Evolutionary conservation across 2,888 invertebrate genomes (phyloP), one percentile per base, ranked within the genome.

Genomic region (Cantharis nigra): DNA sequence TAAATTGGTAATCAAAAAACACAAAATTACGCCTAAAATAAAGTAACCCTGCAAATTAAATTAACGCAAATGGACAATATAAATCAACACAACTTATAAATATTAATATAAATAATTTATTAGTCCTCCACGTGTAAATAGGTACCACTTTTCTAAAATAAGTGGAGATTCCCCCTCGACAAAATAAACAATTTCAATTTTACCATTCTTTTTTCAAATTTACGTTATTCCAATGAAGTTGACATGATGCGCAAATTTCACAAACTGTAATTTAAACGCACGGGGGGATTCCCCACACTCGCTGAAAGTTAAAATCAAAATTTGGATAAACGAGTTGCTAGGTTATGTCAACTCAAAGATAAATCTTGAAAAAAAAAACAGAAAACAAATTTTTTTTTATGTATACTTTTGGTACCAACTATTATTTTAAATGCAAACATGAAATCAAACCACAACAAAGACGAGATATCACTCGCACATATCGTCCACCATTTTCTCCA

Each of bases 401-500:
- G 72, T 75, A 26, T 63, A 70, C 63, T 49, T 67, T 72, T 69
- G 49, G 62, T 72, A 30, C 28, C 28, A 30, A 70, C 64, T 30
- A 63, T 75, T 49, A 49, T 49, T 49, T 28, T 78, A 78, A 78
- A 78, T 78, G 78, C 78, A 76, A 76, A 71, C 33, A 62, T 26
- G 26, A 74, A 74, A 75, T 30, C 70, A 75, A 69, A 78, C 75
- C 23, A 71, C 23, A 71, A 62, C 63, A 23, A 72, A 67, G 75
- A 20, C 33, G 30, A 73, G 23, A 67, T 75, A 78, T 90, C 90
- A 91, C 89, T 91, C 91, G 87, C 91, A 91, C 88, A 92, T 92
- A 88, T 93, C 92, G 83, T 93, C 91, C 82, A 94, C 94, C 90
- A 94, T 92, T 89, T 94, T 94, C 89, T 94, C 94, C 93, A 94